Evolutionary conservation across 2,888 invertebrate genomes (phyloP).

Genomic region (Apoda limacodes): DNA sequence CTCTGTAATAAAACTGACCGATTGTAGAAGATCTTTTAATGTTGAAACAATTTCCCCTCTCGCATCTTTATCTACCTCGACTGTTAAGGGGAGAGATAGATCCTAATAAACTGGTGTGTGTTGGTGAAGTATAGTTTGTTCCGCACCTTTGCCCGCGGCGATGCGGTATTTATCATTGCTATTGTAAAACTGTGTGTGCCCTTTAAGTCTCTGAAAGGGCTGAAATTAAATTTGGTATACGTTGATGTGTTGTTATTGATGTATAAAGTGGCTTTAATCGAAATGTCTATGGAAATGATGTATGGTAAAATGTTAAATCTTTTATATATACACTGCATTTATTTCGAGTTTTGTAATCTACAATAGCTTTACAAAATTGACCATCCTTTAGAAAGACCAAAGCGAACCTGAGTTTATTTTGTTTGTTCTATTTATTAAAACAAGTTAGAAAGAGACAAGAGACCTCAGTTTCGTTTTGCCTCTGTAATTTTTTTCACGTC

Average conservation of each 20-base stretch:
- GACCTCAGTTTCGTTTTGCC: too few relatives aligned
- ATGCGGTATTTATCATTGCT: slow-evolving; percentile 53
- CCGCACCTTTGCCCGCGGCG: slow-evolving; percentile 47
- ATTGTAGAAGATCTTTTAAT: slow-evolving; percentile 27
- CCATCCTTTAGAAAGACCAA: too few relatives aligned
- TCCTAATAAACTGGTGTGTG: slow-evolving; percentile 27
- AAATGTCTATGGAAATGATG: slow-evolving; percentile 1
- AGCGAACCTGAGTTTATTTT: too few relatives aligned
- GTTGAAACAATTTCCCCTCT: slow-evolving; percentile 21
- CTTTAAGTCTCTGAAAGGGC: slow-evolving; percentile 37
- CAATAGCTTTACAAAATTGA: too few relatives aligned
- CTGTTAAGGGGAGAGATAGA: slow-evolving; percentile 22
- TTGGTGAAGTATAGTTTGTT: slow-evolving; percentile 32
- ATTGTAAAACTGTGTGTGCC: slow-evolving; percentile 45
- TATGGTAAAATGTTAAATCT: slow-evolving; percentile 6
- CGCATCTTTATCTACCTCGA: slow-evolving; percentile 15
- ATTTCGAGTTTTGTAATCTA: too few relatives aligned
- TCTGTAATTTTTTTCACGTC: too few relatives aligned
- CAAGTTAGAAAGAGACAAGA: too few relatives aligned
- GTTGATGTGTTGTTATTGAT: slow-evolving; percentile 18
- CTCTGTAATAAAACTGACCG: slow-evolving; percentile 47
- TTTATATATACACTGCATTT: too few relatives aligned
- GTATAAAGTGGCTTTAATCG: slow-evolving; percentile 21
- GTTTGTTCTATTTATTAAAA: too few relatives aligned
- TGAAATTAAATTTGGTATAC: slow-evolving; percentile 29